Conservation (phyloP, 2,888 invertebrate genomes). For the Neoaliturus tenellus region DNA sequence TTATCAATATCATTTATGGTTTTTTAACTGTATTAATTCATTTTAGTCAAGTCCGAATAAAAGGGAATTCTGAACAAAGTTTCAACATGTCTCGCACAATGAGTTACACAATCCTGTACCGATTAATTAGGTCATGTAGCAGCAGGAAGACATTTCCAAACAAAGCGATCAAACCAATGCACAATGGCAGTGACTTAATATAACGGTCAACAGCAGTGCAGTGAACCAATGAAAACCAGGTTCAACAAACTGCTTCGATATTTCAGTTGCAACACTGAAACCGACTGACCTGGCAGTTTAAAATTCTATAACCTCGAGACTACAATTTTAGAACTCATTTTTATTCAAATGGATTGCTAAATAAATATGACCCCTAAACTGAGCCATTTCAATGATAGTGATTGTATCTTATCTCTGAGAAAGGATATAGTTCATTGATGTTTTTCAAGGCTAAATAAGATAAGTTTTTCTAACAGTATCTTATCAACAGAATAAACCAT, state of each 20-base stretch:
- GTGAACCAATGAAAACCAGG: background rate
- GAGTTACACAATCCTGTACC: background rate
- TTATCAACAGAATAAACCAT: background rate
- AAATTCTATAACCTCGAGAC: too few relatives aligned
- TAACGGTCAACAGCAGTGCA: background rate
- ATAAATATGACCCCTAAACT: background rate
- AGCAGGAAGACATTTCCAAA: background rate
- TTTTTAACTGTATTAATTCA: too few relatives aligned
- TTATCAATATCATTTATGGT: too few relatives aligned
- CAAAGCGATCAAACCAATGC: background rate
- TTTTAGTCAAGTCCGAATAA: too few relatives aligned
- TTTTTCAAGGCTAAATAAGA: background rate
- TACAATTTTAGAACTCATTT: too few relatives aligned
- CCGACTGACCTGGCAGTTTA: too few relatives aligned
- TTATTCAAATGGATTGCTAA: too few relatives aligned
- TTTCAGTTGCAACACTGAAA: too few relatives aligned
- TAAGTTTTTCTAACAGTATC: background rate
- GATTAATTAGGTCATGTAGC: background rate
- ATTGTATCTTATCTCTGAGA: background rate
- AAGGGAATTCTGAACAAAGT: background rate
- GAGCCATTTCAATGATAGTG: background rate
- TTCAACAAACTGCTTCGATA: too few relatives aligned
- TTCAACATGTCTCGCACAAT: background rate
- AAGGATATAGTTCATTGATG: conserved; percentile 11
- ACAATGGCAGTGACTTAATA: conserved; percentile 3